These are phyloP conservation scores for Notospermus geniculatus DNA, from an alignment of 1,140 invertebrate species.

Conservation along the genomic window DNA sequence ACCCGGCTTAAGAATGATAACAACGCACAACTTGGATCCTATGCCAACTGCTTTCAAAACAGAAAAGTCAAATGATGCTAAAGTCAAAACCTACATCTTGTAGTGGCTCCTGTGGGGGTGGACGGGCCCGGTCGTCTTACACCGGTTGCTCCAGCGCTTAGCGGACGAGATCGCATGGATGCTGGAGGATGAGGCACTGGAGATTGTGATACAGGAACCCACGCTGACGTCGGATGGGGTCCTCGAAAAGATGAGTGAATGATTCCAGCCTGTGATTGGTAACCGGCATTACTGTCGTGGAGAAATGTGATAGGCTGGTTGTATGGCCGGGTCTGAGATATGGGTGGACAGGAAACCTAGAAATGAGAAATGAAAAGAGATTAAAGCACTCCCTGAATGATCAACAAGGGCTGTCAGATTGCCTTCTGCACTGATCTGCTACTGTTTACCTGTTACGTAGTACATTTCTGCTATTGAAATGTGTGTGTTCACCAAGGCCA, in stretches of 20 bases:
- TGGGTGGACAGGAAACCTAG: conserved; percentile 44
- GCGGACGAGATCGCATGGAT: conserved; percentile 38
- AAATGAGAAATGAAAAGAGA: conserved; percentile 7
- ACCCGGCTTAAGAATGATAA: too few species aligned
- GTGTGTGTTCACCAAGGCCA: too few species aligned
- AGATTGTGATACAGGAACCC: conserved; percentile 23
- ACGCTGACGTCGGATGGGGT: conserved; percentile 24
- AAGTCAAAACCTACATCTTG: conserved; percentile 4
- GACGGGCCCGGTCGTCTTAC: conserved; percentile 23
- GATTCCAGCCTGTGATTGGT: conserved; percentile 17
- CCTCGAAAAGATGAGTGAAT: conserved; percentile 5
- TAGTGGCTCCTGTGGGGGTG: conserved; percentile 10
- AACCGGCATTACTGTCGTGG: conserved; percentile 21
- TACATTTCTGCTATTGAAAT: too few species aligned
- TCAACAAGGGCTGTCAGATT: too few species aligned
- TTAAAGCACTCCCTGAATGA: not conserved
- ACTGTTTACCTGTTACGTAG: too few species aligned
- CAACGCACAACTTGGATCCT: too few species aligned
- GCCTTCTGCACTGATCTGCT: too few species aligned
- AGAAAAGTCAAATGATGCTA: too few species aligned
- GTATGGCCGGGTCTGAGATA: conserved; percentile 36
- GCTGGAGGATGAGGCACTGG: conserved; percentile 18
- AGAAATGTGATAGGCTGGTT: conserved; percentile 34
- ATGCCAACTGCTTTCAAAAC: too few species aligned
- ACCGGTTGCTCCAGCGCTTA: conserved; percentile 44